Evolutionary conservation across 2,888 invertebrate species (phyloP).

Genomic region (Isoperla grammatica): DNA sequence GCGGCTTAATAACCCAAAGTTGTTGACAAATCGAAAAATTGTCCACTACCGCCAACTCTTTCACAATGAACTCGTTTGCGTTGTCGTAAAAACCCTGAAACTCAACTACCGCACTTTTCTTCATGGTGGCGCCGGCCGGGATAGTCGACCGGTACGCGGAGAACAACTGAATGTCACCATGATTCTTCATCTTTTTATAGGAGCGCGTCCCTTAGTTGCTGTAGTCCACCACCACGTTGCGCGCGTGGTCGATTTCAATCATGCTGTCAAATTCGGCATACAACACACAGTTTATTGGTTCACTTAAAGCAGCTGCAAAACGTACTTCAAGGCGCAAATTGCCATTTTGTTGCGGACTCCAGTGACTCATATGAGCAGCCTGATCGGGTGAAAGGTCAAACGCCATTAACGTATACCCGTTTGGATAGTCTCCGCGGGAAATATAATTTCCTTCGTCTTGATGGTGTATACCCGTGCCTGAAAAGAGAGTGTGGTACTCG

Average conservation of each 20-base stretch:
- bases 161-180: background rate
- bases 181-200: too few relatives aligned
- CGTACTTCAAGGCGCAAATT: background rate
- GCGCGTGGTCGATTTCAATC: background rate
- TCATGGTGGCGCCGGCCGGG: too few relatives aligned
- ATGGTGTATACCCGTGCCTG: conserved; percentile 7
- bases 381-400: background rate
- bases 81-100: background rate
- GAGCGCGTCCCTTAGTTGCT: background rate
- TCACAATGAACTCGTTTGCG: background rate
- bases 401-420: background rate
- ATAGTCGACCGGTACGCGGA: background rate
- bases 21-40: background rate
- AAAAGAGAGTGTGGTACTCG: conserved; percentile 24
- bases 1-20: background rate
- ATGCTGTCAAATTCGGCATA: background rate
- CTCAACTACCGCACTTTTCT: background rate
- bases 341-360: background rate
- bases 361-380: background rate
- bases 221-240: background rate
- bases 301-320: background rate
- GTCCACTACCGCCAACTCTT: background rate
- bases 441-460: background rate
- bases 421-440: background rate
- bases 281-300: background rate